phyloP scores from a whole-genome alignment of 2,113 vertebrate species.

The Poicephalus gulielmi region DNA sequence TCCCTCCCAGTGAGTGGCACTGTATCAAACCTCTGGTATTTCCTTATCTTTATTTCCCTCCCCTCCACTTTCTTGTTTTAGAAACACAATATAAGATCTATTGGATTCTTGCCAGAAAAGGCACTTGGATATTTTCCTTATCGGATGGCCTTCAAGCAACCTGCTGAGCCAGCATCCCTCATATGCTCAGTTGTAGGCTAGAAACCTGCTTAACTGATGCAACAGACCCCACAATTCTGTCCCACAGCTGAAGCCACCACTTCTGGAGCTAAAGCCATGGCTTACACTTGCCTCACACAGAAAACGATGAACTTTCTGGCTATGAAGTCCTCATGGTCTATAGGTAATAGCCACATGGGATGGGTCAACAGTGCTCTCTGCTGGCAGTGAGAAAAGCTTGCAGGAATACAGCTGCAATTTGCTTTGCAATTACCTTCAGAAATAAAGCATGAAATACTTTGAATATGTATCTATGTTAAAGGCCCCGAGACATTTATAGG shows the following conservation, averaged over 20 bases:
- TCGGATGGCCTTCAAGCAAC: neutral
- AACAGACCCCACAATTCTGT: neutral
- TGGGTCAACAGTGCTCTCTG: constrained; percentile 68
- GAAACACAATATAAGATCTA: neutral
- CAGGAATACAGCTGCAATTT: neutral
- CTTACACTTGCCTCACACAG: neutral
- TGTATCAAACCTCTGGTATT: constrained; percentile 56
- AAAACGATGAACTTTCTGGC: neutral
- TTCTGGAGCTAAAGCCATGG: neutral
- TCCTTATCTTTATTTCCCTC: constrained; percentile 36
- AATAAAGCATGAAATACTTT: neutral
- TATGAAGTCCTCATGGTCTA: neutral
- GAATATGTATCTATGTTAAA: neutral
- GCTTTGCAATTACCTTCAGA: neutral
- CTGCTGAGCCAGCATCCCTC: neutral
- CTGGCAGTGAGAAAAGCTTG: constrained; percentile 5
- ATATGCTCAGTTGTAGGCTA: neutral
- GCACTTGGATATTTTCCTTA: neutral
- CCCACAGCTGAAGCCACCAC: neutral
- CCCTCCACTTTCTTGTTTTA: neutral
- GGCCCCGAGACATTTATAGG: neutral
- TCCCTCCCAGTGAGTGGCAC: constrained; percentile 58
- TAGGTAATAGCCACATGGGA: neutral
- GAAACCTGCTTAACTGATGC: neutral
- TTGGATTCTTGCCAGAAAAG: neutral